These are phyloP conservation scores for Yponomeuta plumbellus DNA, from an alignment of 2,888 invertebrate genomes.

Conservation along the genomic window DNA sequence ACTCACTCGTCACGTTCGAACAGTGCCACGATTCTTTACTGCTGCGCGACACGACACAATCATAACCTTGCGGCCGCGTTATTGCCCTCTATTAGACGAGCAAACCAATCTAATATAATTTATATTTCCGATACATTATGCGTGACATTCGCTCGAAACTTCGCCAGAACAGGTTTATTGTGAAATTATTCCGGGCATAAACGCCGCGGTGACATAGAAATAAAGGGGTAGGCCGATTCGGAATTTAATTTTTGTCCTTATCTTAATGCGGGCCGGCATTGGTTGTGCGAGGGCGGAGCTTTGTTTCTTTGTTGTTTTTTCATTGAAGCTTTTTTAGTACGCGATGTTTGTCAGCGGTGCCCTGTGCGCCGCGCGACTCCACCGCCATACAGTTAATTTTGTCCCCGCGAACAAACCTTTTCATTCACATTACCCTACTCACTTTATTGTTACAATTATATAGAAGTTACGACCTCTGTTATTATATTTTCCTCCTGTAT, in stretches of 20 bases:
- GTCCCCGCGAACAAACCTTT: constrained; percentile 13
- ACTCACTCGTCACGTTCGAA: constrained; percentile 47
- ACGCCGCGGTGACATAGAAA: constrained; percentile 41
- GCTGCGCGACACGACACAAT: constrained; percentile 49
- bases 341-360: constrained; percentile 15
- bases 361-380: constrained; percentile 5
- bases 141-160: constrained; percentile 43
- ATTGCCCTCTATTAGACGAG: constrained; percentile 38
- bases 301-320: constrained; percentile 30
- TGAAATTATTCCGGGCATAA: constrained; percentile 39
- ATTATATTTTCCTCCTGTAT: not conserved
- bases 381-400: constrained; percentile 16
- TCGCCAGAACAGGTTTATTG: constrained; percentile 47
- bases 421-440: not conserved
- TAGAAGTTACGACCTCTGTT: not conserved
- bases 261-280: constrained; percentile 45
- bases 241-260: constrained; percentile 50
- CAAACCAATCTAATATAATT: constrained; percentile 59
- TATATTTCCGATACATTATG: constrained; percentile 59
- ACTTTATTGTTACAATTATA: not conserved
- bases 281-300: constrained; percentile 33
- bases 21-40: constrained; percentile 58
- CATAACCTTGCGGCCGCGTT: constrained; percentile 25
- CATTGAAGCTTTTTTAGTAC: constrained; percentile 29
- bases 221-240: constrained; percentile 43